phyloP scores from a whole-genome alignment of 2,888 invertebrate genomes.

The Sinhomidia bicolor region DNA sequence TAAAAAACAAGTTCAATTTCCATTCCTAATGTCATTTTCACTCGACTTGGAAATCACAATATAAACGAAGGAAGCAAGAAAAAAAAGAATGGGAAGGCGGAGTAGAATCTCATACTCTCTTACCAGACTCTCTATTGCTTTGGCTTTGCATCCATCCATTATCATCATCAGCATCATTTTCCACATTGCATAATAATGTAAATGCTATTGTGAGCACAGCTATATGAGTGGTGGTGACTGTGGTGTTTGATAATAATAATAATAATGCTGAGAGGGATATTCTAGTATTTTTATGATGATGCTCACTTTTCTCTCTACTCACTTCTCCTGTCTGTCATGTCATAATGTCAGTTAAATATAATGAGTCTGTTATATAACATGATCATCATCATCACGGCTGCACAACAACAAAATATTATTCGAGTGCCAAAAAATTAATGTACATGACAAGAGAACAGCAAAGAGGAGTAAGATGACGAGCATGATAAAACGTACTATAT shows the following conservation, averaged over 20 bases:
- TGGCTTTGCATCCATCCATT: background rate
- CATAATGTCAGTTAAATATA: conserved; percentile 39
- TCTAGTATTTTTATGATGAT: background rate
- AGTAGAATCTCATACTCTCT: background rate
- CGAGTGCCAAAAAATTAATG: conserved; percentile 42
- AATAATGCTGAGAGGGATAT: too few species aligned
- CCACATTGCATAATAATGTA: background rate
- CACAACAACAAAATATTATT: background rate
- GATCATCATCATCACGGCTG: background rate
- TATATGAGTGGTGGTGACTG: background rate
- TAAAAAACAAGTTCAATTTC: conserved; percentile 15
- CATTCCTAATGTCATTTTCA: background rate
- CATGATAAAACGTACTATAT: conserved; percentile 45
- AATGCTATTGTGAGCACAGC: background rate
- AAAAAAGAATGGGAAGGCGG: background rate
- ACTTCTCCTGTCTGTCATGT: background rate
- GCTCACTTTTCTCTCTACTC: background rate
- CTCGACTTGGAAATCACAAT: conserved; percentile 34
- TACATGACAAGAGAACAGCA: conserved; percentile 6
- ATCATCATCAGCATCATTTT: too few species aligned
- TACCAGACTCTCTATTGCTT: too few species aligned
- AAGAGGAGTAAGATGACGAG: background rate
- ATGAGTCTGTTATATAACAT: background rate
- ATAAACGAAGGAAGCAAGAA: background rate
- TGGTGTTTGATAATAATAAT: background rate